Percentiles rank a stretch among this genome's conserved stretches.
phyloP scores from a whole-genome alignment of 2,797 vertebrate species.

The Momotus momota region DNA sequence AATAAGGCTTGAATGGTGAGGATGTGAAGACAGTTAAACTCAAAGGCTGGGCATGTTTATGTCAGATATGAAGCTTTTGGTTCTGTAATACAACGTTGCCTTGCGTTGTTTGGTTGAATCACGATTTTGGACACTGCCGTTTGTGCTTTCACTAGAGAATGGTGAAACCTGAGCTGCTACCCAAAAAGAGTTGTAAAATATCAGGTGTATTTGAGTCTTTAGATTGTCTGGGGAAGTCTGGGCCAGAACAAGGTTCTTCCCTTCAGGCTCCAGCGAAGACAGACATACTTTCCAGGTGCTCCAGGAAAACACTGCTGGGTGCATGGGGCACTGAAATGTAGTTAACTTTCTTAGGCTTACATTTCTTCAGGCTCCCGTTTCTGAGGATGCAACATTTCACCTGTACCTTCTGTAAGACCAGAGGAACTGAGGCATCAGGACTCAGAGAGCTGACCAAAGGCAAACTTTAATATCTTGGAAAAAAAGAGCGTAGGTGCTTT shows the following conservation, averaged over 20 bases:
- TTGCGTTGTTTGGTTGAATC: background rate
- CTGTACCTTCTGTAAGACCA: background rate
- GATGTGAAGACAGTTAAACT: background rate
- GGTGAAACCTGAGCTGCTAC: background rate
- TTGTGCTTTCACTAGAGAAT: background rate
- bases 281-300: background rate
- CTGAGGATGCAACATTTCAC: background rate
- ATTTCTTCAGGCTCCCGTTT: background rate
- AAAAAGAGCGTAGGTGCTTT: background rate
- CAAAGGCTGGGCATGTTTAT: background rate
- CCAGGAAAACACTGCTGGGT: background rate
- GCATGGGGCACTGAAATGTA: background rate
- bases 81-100: background rate
- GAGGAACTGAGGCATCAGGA: background rate
- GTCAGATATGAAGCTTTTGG: background rate
- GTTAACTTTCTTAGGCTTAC: background rate
- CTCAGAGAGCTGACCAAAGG: background rate
- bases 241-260: background rate
- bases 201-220: background rate
- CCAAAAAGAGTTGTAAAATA: background rate
- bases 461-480: background rate
- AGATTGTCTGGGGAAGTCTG: background rate
- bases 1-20: background rate
- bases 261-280: background rate
- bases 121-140: background rate